phyloP scores from a whole-genome alignment of 2,113 vertebrate species.

The Ancistrus triradiatus region DNA sequence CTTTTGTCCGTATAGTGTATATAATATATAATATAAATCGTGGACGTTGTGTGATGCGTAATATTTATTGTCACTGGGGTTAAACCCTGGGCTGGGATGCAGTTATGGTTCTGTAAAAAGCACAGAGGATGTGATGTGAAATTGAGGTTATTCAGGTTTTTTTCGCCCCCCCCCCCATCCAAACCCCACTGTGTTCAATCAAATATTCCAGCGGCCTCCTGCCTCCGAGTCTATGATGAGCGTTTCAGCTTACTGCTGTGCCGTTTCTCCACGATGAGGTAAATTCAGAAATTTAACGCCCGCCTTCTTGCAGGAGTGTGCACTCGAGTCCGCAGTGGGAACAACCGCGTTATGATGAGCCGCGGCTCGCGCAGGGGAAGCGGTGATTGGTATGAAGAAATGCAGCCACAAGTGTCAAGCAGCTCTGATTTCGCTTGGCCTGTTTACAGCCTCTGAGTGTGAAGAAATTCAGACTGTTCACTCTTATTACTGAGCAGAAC shows the following conservation, averaged over 20 bases:
- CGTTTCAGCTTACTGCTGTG: background rate
- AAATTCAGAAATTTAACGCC: background rate
- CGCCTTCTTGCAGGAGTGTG: background rate
- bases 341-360: background rate
- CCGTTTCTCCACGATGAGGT: too few species aligned
- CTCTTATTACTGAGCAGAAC: too few species aligned
- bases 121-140: background rate
- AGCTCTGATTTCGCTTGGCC: too few species aligned
- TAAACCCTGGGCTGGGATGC: background rate
- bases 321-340: background rate
- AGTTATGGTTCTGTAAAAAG: background rate
- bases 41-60: too few species aligned
- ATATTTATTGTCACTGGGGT: too few species aligned
- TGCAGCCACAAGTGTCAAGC: background rate
- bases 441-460: too few species aligned
- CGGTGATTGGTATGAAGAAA: background rate
- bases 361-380: too few species aligned
- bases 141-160: constrained; percentile 11
- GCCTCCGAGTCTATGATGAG: background rate
- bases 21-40: too few species aligned
- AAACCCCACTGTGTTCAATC: constrained; percentile 19
- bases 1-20: too few species aligned
- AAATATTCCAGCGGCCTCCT: constrained; percentile 18
- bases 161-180: background rate
- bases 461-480: too few species aligned